Evolutionary conservation across 1,140 invertebrate genomes (phyloP), one percentile per base, ranked within the genome.

Genomic region (Liolophura sinensis): DNA sequence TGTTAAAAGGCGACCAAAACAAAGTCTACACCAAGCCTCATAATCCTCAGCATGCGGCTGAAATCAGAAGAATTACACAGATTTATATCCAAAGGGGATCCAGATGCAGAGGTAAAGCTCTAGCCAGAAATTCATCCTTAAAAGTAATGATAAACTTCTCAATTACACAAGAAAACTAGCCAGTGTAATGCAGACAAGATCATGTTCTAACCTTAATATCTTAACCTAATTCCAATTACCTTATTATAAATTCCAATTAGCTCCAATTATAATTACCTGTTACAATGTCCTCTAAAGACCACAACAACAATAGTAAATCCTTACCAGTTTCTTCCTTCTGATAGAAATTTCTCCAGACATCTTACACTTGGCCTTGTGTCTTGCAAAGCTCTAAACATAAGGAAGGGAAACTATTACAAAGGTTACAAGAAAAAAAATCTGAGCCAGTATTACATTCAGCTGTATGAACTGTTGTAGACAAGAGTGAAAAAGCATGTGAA

Each of bases 21-120:
- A 85, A 14, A 86, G 64, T 25, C 75, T 62, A 64, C 81, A 85
- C 85, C 85, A 86, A 16, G 76, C 77, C 15, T 82, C 78, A 16
- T 78, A 78, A 72, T 85, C 78, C 47, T 78, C 78, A 47, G 72
- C 64, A 57, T 70, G 66, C 22, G 83, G 83, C 81, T 83, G 64
- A 50, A 67, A 57, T 27, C 49, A 31, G 46, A 56, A 63, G 3
- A 40, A 5, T 40, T 40, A 40, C 16, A 50, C 22, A 6, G 24
- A 24, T 9, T n/a, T n/a, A 40, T 40, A 40, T 40, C 31, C 31
- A 52, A 1, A 51, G 16, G 22, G 14, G 31, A 20, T 16, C 27
- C 12, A 63, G 48, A 63, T 18, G 7, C 0, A 63, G 18, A 63
- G 27, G 18, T 6, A 6, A 55, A 24, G 49, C 24, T 51, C 22